Conservation (phyloP, 2,113 vertebrate species). For the Verasper variegatus region DNA sequence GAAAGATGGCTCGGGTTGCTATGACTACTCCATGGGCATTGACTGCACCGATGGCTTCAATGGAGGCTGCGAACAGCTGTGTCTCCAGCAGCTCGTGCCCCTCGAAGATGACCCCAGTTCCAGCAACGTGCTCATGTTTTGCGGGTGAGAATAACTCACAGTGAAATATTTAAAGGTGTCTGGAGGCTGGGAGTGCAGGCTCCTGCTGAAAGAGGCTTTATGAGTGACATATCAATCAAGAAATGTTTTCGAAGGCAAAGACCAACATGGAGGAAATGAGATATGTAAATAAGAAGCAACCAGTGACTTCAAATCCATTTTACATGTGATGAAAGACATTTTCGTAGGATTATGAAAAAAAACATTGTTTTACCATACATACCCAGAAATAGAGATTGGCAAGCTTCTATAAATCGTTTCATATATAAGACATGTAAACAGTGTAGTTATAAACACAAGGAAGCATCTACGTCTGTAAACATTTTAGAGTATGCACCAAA, state of each 20-base stretch:
- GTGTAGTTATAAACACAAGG: neutral
- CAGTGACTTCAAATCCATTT: neutral
- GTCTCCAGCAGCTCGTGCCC: constrained; percentile 94
- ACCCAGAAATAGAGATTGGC: too few relatives aligned
- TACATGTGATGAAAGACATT: neutral
- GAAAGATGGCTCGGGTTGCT: constrained; percentile 98
- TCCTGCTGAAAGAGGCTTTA: neutral
- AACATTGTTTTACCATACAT: neutral
- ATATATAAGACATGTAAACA: neutral
- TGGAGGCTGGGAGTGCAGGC: constrained; percentile 15
- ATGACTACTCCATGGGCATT: constrained; percentile 95
- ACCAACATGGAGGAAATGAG: neutral
- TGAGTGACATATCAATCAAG: constrained; percentile 30
- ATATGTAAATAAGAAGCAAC: constrained; percentile 3
- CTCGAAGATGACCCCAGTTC: constrained; percentile 89
- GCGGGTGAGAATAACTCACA: constrained; percentile 88
- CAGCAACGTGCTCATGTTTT: constrained; percentile 98
- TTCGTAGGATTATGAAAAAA: neutral
- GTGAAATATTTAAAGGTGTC: constrained; percentile 12
- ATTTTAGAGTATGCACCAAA: neutral
- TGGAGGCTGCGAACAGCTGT: constrained; percentile 96
- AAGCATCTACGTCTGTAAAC: neutral
- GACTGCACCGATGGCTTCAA: constrained; percentile 99
- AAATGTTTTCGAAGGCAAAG: constrained; percentile 3
- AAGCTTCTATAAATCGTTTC: too few relatives aligned